Conservation (phyloP, 2,797 vertebrate species). For the Pagetopsis macropterus region DNA sequence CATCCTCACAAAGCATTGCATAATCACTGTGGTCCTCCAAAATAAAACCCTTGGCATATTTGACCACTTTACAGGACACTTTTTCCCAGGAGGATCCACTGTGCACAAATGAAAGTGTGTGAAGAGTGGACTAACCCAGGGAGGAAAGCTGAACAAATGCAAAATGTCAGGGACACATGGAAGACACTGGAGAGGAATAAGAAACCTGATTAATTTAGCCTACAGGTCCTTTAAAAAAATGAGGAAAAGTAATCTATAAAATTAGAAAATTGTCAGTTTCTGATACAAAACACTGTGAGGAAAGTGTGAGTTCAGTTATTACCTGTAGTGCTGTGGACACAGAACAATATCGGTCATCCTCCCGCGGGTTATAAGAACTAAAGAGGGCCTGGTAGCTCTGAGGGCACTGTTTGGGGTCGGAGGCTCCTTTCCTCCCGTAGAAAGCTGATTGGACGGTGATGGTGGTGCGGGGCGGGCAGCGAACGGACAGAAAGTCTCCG, state of each 20-base stretch:
- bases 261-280: not conserved
- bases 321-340: slow-evolving; percentile 91
- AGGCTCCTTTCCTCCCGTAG: slow-evolving; percentile 85
- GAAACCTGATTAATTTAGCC: not conserved
- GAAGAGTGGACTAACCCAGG: not conserved
- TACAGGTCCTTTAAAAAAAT: too few relatives aligned
- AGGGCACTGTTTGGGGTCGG: slow-evolving; percentile 84
- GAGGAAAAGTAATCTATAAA: not conserved
- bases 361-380: slow-evolving; percentile 69
- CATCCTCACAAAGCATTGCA: slow-evolving; percentile 72
- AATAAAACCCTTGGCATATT: slow-evolving; percentile 58
- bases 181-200: not conserved
- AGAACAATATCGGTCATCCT: slow-evolving; percentile 87
- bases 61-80: slow-evolving; percentile 46
- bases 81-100: slow-evolving; percentile 27
- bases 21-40: slow-evolving; percentile 55
- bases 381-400: slow-evolving; percentile 80
- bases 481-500: slow-evolving; percentile 87
- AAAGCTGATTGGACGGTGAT: slow-evolving; percentile 92
- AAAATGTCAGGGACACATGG: not conserved
- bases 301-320: slow-evolving; percentile 1
- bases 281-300: not conserved
- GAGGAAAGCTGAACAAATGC: not conserved
- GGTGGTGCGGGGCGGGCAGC: slow-evolving; percentile 90
- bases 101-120: slow-evolving; percentile 1